Percentiles rank a stretch among this genome's conserved stretches.
Evolutionary conservation across 2,888 invertebrate genomes (phyloP).

Genomic region (Unio pictorum): DNA sequence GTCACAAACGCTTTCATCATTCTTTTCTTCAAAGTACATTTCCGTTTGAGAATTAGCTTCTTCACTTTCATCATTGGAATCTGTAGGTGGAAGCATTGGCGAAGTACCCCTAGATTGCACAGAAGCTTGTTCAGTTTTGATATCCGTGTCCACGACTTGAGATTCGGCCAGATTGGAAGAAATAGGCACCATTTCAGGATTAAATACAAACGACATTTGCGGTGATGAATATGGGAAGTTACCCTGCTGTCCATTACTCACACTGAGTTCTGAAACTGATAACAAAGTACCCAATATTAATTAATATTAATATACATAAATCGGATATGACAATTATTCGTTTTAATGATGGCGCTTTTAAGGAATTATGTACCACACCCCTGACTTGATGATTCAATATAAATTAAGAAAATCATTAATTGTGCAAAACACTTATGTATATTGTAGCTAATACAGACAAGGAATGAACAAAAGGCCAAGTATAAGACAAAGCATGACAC

Average conservation of each 20-base stretch:
- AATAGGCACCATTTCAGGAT: constrained; percentile 37
- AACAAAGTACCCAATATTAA: not conserved
- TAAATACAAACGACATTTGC: constrained; percentile 42
- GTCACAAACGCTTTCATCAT: constrained; percentile 12
- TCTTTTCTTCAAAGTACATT: constrained; percentile 31
- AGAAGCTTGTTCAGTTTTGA: constrained; percentile 46
- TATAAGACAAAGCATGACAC: too few relatives aligned
- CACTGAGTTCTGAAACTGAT: constrained; percentile 17
- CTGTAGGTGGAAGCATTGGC: constrained; percentile 56
- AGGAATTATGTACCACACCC: too few relatives aligned
- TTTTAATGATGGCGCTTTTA: too few relatives aligned
- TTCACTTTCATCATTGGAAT: constrained; percentile 33
- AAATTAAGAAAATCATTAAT: too few relatives aligned
- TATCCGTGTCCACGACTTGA: constrained; percentile 19
- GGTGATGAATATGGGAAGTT: constrained; percentile 21
- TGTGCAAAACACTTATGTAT: too few relatives aligned
- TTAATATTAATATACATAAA: not conserved
- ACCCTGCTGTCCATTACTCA: constrained; percentile 21
- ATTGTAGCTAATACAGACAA: too few relatives aligned
- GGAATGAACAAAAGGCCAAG: too few relatives aligned
- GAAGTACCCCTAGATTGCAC: constrained; percentile 64
- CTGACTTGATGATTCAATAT: too few relatives aligned
- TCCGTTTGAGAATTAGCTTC: constrained; percentile 17
- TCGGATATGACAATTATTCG: too few relatives aligned
- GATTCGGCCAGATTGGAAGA: constrained; percentile 25